Evolutionary conservation across 2,113 vertebrate species (phyloP).

Genomic region (Vulpes vulpes): DNA sequence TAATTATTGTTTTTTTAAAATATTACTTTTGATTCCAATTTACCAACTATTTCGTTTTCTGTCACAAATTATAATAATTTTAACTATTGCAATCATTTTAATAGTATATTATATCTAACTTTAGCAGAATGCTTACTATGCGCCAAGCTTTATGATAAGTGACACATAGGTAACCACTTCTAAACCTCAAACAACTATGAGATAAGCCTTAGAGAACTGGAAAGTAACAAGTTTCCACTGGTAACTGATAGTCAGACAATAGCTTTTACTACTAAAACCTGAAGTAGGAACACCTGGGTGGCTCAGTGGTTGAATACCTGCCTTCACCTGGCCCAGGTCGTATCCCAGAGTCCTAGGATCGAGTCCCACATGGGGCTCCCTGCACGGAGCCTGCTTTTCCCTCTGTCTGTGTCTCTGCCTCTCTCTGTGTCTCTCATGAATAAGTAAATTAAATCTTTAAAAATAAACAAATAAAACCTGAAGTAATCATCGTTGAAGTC

Average conservation of each 20-base stretch:
- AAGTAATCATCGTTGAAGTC: background rate
- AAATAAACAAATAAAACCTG: background rate
- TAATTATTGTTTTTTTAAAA: background rate
- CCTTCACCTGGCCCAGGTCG: too few relatives aligned
- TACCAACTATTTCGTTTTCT: background rate
- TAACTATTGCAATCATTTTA: background rate
- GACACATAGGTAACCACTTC: background rate
- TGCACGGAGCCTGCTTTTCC: too few relatives aligned
- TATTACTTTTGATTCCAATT: background rate
- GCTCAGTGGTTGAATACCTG: too few relatives aligned
- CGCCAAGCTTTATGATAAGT: background rate
- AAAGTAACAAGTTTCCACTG: background rate
- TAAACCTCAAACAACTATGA: background rate
- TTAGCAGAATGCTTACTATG: background rate
- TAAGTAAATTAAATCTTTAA: too few relatives aligned
- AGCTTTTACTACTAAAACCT: background rate
- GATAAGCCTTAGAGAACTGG: background rate
- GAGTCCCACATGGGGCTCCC: too few relatives aligned
- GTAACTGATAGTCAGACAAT: background rate
- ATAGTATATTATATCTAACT: background rate
- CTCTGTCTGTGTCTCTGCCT: too few relatives aligned
- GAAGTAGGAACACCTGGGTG: background rate
- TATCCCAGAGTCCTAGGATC: too few relatives aligned
- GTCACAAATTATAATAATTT: slow-evolving; percentile 12
- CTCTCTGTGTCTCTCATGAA: too few relatives aligned